Evolutionary conservation across 2,888 invertebrate genomes (phyloP).

Genomic region (Cantharis rufa): DNA sequence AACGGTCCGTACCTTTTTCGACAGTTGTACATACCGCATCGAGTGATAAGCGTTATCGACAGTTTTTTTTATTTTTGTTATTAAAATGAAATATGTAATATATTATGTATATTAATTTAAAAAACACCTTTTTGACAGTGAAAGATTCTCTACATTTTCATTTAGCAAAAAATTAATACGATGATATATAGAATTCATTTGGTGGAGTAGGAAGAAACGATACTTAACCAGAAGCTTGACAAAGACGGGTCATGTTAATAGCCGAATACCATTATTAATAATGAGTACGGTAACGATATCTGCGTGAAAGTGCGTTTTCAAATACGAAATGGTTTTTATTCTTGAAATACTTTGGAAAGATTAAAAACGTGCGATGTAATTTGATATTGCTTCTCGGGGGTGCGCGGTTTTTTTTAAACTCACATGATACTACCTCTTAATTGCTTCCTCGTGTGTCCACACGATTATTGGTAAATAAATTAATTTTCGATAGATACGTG

Average conservation of each 20-base stretch:
- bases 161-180: slow-evolving; percentile 34
- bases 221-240: slow-evolving; percentile 19
- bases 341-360: slow-evolving; percentile 23
- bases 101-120: not conserved
- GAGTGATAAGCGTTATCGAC: not conserved
- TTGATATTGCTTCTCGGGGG: not conserved
- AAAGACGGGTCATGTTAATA: slow-evolving; percentile 35
- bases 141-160: slow-evolving; percentile 20
- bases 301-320: slow-evolving; percentile 39
- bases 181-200: slow-evolving; percentile 25
- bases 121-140: slow-evolving; percentile 20
- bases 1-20: not conserved
- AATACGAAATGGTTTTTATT: slow-evolving; percentile 37
- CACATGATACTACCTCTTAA: not conserved
- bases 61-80: not conserved
- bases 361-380: slow-evolving; percentile 17
- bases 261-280: slow-evolving; percentile 45
- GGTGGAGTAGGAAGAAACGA: slow-evolving; percentile 10
- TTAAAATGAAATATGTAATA: not conserved
- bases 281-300: slow-evolving; percentile 40
- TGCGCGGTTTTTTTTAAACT: not conserved
- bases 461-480: not conserved
- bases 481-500: not conserved
- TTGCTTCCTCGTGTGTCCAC: not conserved
- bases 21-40: no score